Evolutionary conservation across 2,797 vertebrate species (phyloP).

Genomic region (Microctenopoma lineatum): DNA sequence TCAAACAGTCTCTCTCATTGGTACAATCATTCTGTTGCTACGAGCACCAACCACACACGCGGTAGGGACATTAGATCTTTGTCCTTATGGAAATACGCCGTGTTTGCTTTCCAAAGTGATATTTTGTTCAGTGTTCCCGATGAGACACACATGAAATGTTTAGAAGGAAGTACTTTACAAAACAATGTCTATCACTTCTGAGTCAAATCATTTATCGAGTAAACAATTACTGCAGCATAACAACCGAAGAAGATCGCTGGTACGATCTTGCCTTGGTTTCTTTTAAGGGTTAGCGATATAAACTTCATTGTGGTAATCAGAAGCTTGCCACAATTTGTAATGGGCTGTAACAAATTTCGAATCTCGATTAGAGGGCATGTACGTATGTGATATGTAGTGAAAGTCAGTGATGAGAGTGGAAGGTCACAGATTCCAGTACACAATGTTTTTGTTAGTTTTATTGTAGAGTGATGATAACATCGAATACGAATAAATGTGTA

Average conservation of each 20-base stretch:
- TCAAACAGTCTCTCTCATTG: constrained; percentile 44
- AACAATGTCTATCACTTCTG: constrained; percentile 11
- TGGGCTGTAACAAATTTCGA: not conserved
- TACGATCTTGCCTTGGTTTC: not conserved
- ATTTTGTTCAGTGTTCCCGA: constrained; percentile 34
- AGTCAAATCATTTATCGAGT: constrained; percentile 2
- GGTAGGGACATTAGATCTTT: constrained; percentile 11
- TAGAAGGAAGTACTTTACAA: not conserved
- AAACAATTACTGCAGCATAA: not conserved
- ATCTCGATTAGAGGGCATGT: not conserved
- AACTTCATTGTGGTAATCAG: not conserved
- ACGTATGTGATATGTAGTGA: not conserved
- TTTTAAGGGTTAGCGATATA: not conserved
- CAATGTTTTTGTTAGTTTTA: not conserved
- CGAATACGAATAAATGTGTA: not conserved
- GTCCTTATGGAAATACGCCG: constrained; percentile 22
- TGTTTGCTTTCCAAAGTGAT: constrained; percentile 38
- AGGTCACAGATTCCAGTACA: constrained; percentile 4
- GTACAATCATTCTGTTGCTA: constrained; percentile 61
- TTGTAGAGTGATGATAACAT: not conserved
- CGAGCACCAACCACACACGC: constrained; percentile 44
- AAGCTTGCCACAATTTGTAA: not conserved
- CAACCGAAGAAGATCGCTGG: not conserved
- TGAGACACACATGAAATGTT: constrained; percentile 23
- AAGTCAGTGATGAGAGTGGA: not conserved